Base-by-base conservation (phyloP, 2,888 invertebrate species). In the Monoplex corrugatus region DNA sequence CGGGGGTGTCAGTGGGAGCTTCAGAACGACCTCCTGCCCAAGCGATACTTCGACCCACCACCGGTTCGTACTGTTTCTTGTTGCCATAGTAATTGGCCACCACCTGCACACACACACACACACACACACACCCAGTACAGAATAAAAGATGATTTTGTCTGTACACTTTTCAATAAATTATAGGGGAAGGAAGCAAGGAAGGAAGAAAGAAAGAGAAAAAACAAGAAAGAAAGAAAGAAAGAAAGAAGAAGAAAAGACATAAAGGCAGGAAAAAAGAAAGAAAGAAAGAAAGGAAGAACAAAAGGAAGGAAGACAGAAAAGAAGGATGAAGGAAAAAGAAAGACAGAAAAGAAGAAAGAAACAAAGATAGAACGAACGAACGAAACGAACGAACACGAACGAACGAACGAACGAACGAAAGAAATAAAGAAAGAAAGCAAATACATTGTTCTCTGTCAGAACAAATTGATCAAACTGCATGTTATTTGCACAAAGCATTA, bases 41-140 rank as follows among this genome's bases (percentile, higher is more conserved):
- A 95, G 98, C 97, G 90, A 99, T 98, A 32, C 97, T 97, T 91
- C 97, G 97, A n/a, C 97, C 97, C 16, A 97, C 96, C 38, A 98
- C 97, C 93, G 98, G 94, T 90, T 95, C 94, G 87, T 96, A 97
- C 5, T 97, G 97, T 92, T 98, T 97, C 92, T 97, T 97, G 3
- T 97, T 97, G n/a, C 98, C 98, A 92, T 98, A 97, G 95, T 99
- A 99, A 95, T 98, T 98, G 0, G 98, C 98, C 28, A 99, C 98
- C 92, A 98, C 98, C 98, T 98, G 91, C 0, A 63, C 35, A 75
- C n/a, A n/a, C n/a, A n/a, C n/a, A n/a, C n/a, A n/a, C n/a, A n/a
- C n/a, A n/a, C n/a, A n/a, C n/a, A n/a, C n/a, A n/a, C n/a, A n/a
- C n/a, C n/a, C n/a, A n/a, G n/a, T n/a, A n/a, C n/a, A n/a, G n/a